Evolutionary conservation across 2,888 invertebrate species (phyloP).

Genomic region (Cephus pulcher): DNA sequence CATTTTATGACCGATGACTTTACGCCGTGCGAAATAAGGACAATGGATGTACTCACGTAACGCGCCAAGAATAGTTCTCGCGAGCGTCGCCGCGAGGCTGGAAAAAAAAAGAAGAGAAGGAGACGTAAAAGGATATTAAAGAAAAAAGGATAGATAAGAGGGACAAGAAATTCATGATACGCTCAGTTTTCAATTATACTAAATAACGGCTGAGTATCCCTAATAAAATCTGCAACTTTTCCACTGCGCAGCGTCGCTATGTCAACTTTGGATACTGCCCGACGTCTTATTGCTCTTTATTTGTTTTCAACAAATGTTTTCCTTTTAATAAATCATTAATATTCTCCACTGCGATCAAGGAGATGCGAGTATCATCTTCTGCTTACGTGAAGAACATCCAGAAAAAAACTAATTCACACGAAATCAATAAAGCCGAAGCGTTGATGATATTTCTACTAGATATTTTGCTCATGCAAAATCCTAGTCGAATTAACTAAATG

Average conservation of each 20-base stretch:
- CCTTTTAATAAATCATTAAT: background rate
- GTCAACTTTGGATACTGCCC: background rate
- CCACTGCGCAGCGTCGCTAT: background rate
- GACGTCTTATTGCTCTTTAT: background rate
- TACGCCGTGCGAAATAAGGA: background rate
- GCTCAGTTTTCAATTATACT: background rate
- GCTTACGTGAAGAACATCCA: no score
- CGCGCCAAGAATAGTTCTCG: constrained; percentile 33
- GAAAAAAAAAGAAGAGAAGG: constrained; percentile 20
- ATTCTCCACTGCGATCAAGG: background rate
- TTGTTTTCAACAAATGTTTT: background rate
- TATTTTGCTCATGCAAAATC: background rate
- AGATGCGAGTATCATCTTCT: no score
- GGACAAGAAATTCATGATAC: background rate
- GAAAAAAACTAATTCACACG: background rate
- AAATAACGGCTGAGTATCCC: background rate
- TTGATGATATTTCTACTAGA: background rate
- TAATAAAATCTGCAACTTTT: background rate
- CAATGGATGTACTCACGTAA: constrained; percentile 47
- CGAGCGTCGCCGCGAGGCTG: constrained; percentile 41
- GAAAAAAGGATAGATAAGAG: background rate
- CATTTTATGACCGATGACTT: background rate
- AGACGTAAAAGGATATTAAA: background rate
- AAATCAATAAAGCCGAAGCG: background rate
- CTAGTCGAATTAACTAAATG: background rate